Evolutionary conservation across 1,140 invertebrate species (phyloP), one percentile per base, ranked within the genome.

Genomic region (Campodea augens): DNA sequence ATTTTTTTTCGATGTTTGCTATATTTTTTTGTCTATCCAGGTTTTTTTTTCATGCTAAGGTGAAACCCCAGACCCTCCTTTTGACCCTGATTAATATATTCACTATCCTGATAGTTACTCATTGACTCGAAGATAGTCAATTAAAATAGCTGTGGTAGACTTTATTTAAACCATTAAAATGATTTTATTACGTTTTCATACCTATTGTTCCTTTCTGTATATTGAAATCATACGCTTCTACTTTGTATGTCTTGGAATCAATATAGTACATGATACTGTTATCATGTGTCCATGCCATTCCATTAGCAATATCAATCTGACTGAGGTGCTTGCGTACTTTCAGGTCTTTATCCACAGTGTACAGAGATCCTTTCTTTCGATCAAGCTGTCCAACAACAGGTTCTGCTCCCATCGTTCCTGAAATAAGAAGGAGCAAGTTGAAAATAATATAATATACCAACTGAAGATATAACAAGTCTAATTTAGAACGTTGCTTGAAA

Each of bases 221-320:
- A 38, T 68, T 58, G 48, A 57, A 68, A 48, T 68, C 66, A 47
- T 60, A 68, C 13, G 54, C 54, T 51, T 60, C 67, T 7, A 69
- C 58, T 44, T 56, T 51, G 39, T 58, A 50, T 20, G 57, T 55
- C 3, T 57, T 52, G 7, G 63, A 61, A 48, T 69, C 66, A 40
- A 65, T 63, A 49, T 57, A 69, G 49, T 60, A 69, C 51, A 69
- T 58, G 18, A 50, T 61, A 18, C 53, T 54, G 41, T 61, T 56
- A 49, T 66, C 64, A 12, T 49, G 37, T 4, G 59, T 56, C 66
- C 67, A 68, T 1, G 60, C 57, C 21, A 69, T 37, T 5, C 67
- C 67, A 49, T 69, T 69, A 2, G 65, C 63, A 25, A 68, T 58
- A 25, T 53, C 57, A 20, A 66, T 49, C 43, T 58, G 52, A 5